These are phyloP conservation scores for Drosophila demipolita DNA, from an alignment of 2,888 invertebrate genomes.

Conservation along the genomic window DNA sequence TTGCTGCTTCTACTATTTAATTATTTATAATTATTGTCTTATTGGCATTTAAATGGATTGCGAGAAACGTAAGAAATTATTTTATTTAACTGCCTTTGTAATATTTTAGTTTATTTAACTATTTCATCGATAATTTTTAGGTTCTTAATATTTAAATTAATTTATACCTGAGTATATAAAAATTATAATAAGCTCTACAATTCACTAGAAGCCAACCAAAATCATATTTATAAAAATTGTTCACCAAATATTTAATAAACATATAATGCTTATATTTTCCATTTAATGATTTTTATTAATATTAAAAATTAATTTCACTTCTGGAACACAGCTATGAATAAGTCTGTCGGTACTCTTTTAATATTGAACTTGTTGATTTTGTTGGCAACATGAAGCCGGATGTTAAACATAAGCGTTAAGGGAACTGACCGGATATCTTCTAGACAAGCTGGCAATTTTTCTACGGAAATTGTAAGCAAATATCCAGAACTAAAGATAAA, in stretches of 20 bases:
- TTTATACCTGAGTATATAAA: no score
- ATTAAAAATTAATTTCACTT: not conserved
- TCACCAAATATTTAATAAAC: not conserved
- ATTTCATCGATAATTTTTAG: rapidly evolving
- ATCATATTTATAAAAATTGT: no score
- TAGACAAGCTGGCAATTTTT: not conserved
- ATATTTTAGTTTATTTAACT: not conserved
- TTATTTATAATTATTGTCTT: constrained; percentile 8
- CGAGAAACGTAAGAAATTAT: not conserved
- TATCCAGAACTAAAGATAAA: not conserved
- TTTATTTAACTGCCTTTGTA: not conserved
- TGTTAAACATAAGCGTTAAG: not conserved
- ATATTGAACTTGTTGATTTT: not conserved
- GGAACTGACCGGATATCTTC: not conserved
- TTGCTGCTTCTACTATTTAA: constrained; percentile 21
- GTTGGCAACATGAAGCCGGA: not conserved
- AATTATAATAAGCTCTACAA: no score
- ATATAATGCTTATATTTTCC: not conserved
- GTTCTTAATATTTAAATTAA: no score
- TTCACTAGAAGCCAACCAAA: no score
- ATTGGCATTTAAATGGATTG: not conserved
- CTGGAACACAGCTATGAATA: not conserved
- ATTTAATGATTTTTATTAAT: not conserved
- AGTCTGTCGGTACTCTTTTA: not conserved
- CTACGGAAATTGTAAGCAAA: not conserved